phyloP scores from a whole-genome alignment of 2,888 invertebrate species.

The Torymus aiolomorphi region DNA sequence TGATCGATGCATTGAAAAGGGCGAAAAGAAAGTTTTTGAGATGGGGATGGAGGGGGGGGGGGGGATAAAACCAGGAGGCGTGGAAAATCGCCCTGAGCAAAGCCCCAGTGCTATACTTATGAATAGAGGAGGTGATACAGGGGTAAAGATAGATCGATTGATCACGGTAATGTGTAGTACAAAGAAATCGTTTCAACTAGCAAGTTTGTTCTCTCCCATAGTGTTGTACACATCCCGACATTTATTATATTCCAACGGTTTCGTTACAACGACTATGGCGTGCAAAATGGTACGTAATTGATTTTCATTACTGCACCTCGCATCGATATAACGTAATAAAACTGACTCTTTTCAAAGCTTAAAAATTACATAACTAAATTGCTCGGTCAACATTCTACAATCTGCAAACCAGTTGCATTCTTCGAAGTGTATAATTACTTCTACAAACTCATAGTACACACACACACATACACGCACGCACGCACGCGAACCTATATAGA shows the following conservation, averaged over 20 bases:
- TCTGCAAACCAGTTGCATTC: no score
- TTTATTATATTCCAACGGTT: conserved; percentile 14
- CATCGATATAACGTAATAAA: no score
- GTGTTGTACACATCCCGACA: conserved; percentile 9
- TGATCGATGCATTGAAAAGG: conserved; percentile 15
- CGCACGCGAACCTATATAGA: no score
- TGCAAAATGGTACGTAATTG: conserved; percentile 14
- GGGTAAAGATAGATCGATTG: conserved; percentile 40
- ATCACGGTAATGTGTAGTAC: neutral
- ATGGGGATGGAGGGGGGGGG: no score
- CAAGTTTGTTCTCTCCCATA: conserved; percentile 13
- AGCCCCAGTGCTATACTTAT: conserved; percentile 15
- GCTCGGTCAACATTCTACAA: no score
- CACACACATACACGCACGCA: no score
- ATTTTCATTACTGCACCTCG: neutral
- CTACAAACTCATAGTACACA: no score
- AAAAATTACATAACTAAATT: no score
- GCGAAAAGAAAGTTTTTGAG: neutral
- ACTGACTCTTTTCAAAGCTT: no score
- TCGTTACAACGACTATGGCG: conserved; percentile 6
- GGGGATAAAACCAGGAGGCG: conserved; percentile 12
- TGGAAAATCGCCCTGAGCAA: conserved; percentile 27
- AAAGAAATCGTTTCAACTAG: neutral
- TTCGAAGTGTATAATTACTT: no score
- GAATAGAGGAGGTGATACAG: conserved; percentile 1